Conservation (phyloP, 2,113 vertebrate genomes). For the Scomber scombrus region DNA sequence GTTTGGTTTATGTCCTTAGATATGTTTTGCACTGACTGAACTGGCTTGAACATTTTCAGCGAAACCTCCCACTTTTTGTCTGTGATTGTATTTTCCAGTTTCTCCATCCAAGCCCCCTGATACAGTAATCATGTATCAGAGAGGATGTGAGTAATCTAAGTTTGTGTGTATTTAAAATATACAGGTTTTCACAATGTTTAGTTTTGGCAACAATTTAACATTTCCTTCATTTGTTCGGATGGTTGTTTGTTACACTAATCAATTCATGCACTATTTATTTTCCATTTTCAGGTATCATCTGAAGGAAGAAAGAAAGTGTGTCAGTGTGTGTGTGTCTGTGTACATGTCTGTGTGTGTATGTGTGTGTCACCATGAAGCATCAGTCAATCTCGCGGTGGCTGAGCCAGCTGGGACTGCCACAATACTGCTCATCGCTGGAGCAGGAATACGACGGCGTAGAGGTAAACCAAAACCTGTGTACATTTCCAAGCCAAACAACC, state of each 20-base stretch:
- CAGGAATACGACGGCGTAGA: slow-evolving; percentile 86
- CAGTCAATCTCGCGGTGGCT: slow-evolving; percentile 86
- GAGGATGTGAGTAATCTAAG: slow-evolving; percentile 12
- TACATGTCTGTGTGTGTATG: slow-evolving; percentile 20
- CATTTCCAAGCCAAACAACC: background rate
- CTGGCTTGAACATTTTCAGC: slow-evolving; percentile 12
- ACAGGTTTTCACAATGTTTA: background rate
- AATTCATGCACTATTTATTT: background rate
- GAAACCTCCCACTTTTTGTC: slow-evolving; percentile 12
- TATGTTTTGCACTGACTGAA: background rate
- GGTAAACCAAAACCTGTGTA: slow-evolving; percentile 68
- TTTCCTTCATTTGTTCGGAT: background rate
- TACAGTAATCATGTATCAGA: background rate
- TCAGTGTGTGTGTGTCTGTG: background rate
- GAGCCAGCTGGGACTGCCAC: slow-evolving; percentile 84
- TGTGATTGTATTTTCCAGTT: background rate
- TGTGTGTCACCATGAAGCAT: slow-evolving; percentile 82
- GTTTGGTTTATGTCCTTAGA: background rate
- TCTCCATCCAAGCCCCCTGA: background rate
- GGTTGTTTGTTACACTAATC: background rate
- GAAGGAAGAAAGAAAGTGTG: background rate
- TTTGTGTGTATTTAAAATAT: background rate
- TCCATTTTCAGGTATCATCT: slow-evolving; percentile 40
- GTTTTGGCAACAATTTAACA: background rate
- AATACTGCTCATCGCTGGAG: slow-evolving; percentile 83